These are phyloP conservation scores for Chorisops tibialis DNA, from an alignment of 2,888 invertebrate species.

Conservation along the genomic window DNA sequence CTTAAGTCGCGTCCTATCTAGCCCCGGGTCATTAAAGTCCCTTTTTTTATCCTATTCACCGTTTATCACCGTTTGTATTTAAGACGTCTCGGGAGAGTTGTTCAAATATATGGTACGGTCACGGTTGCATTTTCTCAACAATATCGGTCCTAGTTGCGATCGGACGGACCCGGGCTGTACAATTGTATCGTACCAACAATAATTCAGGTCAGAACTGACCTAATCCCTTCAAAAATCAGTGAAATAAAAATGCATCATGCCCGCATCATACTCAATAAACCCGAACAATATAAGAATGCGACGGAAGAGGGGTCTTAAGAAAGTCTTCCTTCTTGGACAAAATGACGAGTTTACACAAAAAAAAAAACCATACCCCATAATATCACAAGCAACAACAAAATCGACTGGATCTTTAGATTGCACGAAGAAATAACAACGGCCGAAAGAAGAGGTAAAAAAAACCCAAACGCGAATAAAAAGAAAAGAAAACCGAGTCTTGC, in stretches of 20 bases:
- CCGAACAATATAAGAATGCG: neutral
- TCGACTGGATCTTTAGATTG: conserved; percentile 21
- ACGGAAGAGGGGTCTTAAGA: conserved; percentile 14
- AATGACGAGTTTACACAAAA: no score
- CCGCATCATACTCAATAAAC: neutral
- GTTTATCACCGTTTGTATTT: conserved; percentile 8
- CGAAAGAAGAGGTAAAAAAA: conserved; percentile 6
- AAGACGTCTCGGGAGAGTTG: no score
- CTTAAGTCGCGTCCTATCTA: neutral
- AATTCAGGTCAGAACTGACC: conserved; percentile 24
- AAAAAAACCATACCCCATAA: conserved; percentile 6
- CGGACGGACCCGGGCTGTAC: neutral
- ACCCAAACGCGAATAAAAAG: conserved; percentile 5
- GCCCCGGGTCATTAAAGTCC: conserved; percentile 2
- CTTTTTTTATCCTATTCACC: conserved; percentile 1
- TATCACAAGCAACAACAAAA: conserved; percentile 9
- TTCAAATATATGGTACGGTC: no score
- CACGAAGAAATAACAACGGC: conserved; percentile 21
- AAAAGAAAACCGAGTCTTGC: conserved; percentile 7
- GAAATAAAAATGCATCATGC: conserved; percentile 16
- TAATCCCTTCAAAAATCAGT: conserved; percentile 15
- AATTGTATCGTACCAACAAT: conserved; percentile 7
- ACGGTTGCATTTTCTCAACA: no score
- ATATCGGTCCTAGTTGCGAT: no score
- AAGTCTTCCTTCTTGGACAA: conserved; percentile 16